Evolutionary conservation across 2,888 invertebrate species (phyloP), one percentile per base, ranked within the genome.

Genomic region (Iselma pallidipennis): DNA sequence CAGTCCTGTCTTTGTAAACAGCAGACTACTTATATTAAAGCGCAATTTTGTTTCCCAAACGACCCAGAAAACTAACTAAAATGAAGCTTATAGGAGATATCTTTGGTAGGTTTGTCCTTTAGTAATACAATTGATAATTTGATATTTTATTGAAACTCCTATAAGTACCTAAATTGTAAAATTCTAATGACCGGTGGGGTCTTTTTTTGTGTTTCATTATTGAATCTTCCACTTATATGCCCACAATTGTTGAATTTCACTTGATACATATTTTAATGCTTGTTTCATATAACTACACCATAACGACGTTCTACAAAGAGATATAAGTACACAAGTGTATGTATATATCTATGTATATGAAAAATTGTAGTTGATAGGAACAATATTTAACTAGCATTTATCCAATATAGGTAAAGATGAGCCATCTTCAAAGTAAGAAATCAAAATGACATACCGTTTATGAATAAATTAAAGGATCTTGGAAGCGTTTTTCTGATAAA

Each of bases 401-500:
- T 16, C 37, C 16, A 9, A 37, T 31, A 31, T n/a, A n/a, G n/a
- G n/a, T n/a, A n/a, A n/a, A 31, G 29, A 31, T n/a, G 31, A 10
- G 45, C 21, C 49, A 63, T 57, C 60, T 63, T 60, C 33, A n/a
- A 60, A 57, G 55, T 63, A 57, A 60, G 59, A 59, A 63, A 63
- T 63, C 63, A 57, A 59, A 57, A 63, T 55, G 55, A 55, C 59
- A 23, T 23, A 31, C 14, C 12, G 19, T 12, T 52, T 52, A 63
- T 52, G 28, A 21, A 63, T 63, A 60, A 63, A 60, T 48, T 48
- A 63, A 14, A n/a, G 42, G 57, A 54, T 54, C 54, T 42, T 19
- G 63, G 54, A 57, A 57, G 54, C 49, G 49, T 57, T 42, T 49
- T 29, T 14, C 23, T 19, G 16, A 68, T 71, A 60, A 70, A 72